Conservation (phyloP, 2,113 vertebrate genomes). For the Glaucomys volans region DNA sequence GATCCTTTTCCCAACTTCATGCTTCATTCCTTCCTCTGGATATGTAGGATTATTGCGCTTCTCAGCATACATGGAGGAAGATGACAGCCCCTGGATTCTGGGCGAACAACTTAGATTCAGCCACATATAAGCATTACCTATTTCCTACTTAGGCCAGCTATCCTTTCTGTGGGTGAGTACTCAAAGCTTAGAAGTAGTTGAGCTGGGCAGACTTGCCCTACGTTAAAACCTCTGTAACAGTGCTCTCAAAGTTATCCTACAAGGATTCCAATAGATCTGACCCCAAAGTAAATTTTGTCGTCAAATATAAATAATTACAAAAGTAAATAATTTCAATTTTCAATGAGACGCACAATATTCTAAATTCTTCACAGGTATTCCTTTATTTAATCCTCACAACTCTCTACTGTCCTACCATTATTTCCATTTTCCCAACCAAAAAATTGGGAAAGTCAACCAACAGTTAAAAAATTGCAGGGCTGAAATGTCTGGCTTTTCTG, state of each 20-base stretch:
- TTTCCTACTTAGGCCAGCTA: neutral
- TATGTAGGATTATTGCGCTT: neutral
- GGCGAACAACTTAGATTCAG: neutral
- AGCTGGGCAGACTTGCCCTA: neutral
- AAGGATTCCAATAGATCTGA: neutral
- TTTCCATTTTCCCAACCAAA: neutral
- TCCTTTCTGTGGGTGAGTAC: neutral
- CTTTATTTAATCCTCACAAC: neutral
- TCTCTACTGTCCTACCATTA: neutral
- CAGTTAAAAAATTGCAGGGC: neutral
- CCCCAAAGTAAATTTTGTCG: neutral
- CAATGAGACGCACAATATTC: neutral
- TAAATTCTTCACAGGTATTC: neutral
- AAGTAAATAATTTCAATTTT: slow-evolving; percentile 19
- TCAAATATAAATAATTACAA: neutral
- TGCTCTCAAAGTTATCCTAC: neutral
- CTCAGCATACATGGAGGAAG: neutral
- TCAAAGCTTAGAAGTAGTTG: neutral
- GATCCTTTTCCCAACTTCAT: neutral
- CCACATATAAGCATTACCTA: neutral
- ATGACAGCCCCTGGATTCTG: neutral
- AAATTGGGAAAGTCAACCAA: neutral
- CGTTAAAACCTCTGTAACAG: neutral
- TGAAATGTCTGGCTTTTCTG: neutral
- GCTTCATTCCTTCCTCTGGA: neutral